Conservation (phyloP, 2,113 vertebrate genomes). For the Tachycineta bicolor region DNA sequence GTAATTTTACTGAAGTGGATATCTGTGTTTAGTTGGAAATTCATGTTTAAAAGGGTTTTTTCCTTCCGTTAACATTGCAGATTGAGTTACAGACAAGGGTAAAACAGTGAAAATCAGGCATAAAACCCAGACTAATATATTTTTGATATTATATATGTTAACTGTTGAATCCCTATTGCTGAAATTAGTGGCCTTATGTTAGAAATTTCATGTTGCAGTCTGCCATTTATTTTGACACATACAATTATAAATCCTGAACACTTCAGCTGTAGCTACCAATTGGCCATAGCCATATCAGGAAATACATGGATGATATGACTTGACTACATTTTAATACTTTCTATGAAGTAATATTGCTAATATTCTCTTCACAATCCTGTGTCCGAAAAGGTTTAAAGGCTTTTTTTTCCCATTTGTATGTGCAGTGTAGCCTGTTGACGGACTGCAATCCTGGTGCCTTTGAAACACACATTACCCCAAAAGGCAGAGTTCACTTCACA, state of each 20-base stretch:
- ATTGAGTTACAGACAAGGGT: background rate
- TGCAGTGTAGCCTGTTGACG: background rate
- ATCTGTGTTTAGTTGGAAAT: background rate
- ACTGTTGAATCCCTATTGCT: background rate
- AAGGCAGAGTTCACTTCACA: background rate
- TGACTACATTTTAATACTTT: background rate
- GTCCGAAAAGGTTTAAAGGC: background rate
- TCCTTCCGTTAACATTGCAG: background rate
- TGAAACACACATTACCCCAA: background rate
- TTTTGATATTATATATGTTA: background rate
- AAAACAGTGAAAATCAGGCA: background rate
- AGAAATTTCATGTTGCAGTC: background rate
- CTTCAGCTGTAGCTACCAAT: background rate
- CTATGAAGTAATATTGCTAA: background rate
- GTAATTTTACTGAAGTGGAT: background rate
- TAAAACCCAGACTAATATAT: background rate
- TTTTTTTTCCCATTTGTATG: background rate
- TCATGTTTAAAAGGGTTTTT: background rate
- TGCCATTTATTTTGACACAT: background rate
- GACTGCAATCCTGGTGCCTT: background rate
- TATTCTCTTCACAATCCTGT: background rate
- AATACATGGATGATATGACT: background rate
- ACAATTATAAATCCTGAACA: background rate
- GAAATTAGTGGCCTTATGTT: background rate
- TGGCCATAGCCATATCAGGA: background rate